These are phyloP conservation scores for Luperina nickerlii DNA, from an alignment of 2,888 invertebrate genomes.

Conservation along the genomic window DNA sequence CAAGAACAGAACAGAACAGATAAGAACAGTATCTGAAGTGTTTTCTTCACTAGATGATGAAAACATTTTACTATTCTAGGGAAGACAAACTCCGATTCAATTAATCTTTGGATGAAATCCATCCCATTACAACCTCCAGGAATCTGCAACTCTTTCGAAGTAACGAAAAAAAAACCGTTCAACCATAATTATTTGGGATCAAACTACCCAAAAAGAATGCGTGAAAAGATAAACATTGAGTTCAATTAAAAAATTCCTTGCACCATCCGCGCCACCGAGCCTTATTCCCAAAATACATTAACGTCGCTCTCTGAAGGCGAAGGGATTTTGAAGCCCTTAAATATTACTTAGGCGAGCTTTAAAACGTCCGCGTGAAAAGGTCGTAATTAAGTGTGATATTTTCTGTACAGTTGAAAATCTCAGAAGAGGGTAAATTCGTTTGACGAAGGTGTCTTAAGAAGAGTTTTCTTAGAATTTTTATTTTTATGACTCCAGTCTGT, in stretches of 20 bases:
- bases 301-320: slow-evolving; percentile 56
- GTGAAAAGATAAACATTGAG: slow-evolving; percentile 46
- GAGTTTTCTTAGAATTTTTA: slow-evolving; percentile 47
- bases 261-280: slow-evolving; percentile 25
- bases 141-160: neutral
- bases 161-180: slow-evolving; percentile 18
- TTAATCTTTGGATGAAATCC: slow-evolving; percentile 8
- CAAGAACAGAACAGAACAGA: no score
- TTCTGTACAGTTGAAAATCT: slow-evolving; percentile 65
- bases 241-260: slow-evolving; percentile 60
- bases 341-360: slow-evolving; percentile 68
- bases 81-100: slow-evolving; percentile 1
- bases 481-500: slow-evolving; percentile 51
- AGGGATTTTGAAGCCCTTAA: slow-evolving; percentile 66
- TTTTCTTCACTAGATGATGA: neutral
- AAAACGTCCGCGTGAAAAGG: slow-evolving; percentile 64
- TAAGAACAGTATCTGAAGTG: neutral
- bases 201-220: slow-evolving; percentile 38
- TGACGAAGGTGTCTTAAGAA: slow-evolving; percentile 51
- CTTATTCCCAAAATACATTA: slow-evolving; percentile 67
- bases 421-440: slow-evolving; percentile 58
- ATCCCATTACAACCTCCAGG: neutral
- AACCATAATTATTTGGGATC: slow-evolving; percentile 23
- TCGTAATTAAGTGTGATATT: slow-evolving; percentile 68
- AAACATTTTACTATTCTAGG: neutral